Evolutionary conservation across 2,113 vertebrate species (phyloP).

Genomic region (Psettodes erumei): DNA sequence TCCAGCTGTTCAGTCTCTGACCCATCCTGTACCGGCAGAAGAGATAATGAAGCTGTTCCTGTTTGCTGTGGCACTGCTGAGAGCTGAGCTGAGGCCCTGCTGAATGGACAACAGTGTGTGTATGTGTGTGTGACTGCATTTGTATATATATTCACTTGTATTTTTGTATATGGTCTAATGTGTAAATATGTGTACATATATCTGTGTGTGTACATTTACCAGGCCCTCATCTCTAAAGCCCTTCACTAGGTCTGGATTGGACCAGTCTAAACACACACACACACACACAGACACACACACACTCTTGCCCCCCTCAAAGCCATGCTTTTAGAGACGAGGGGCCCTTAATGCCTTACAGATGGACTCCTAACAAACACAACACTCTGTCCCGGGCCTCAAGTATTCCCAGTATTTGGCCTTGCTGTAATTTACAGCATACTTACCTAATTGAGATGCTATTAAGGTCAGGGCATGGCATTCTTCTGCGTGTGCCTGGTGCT

Average conservation of each 20-base stretch:
- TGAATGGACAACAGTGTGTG: constrained; percentile 4
- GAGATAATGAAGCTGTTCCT: constrained; percentile 32
- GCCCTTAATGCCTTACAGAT: constrained; percentile 81
- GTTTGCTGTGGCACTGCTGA: constrained; percentile 7
- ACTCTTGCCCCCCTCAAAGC: constrained; percentile 58
- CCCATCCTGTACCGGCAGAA: constrained; percentile 1
- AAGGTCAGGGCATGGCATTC: constrained; percentile 70
- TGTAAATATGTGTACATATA: constrained; percentile 50
- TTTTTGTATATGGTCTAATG: constrained; percentile 39
- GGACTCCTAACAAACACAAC: constrained; percentile 80
- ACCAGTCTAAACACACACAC: constrained; percentile 67
- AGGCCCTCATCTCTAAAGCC: constrained; percentile 52
- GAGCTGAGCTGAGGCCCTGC: not conserved
- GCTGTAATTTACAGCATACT: constrained; percentile 81
- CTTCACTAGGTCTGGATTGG: constrained; percentile 35
- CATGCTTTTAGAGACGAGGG: constrained; percentile 70
- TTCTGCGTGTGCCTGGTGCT: constrained; percentile 46
- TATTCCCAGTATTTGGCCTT: constrained; percentile 80
- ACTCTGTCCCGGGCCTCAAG: constrained; percentile 70
- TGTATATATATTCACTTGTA: constrained; percentile 51
- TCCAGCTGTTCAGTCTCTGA: not conserved
- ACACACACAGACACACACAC: constrained; percentile 33
- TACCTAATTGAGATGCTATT: constrained; percentile 81
- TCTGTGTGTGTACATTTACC: constrained; percentile 60
- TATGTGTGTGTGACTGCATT: not conserved